phyloP scores from a whole-genome alignment of 2,888 invertebrate species.

The Ichneumoninae sp. region DNA sequence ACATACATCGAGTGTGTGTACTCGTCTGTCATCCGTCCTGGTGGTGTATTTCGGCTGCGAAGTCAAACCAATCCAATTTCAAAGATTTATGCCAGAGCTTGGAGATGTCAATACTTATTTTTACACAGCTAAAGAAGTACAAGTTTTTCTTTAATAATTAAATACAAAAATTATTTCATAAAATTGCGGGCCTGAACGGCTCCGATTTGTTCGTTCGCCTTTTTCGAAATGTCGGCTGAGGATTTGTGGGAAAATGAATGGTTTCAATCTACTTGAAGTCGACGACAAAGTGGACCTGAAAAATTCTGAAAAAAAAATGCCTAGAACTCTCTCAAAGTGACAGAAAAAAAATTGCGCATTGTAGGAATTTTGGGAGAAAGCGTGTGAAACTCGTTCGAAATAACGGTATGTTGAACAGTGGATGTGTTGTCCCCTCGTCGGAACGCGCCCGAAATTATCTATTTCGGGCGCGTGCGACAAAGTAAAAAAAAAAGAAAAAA shows the following conservation, averaged over 20 bases:
- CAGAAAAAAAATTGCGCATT: too few species aligned
- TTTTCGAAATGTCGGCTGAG: not conserved
- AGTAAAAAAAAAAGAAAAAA: not conserved
- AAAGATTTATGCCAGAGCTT: too few species aligned
- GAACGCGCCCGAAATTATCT: too few species aligned
- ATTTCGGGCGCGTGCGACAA: not conserved
- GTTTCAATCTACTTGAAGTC: too few species aligned
- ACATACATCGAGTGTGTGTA: not conserved
- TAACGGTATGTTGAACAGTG: not conserved
- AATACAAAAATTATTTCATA: not conserved
- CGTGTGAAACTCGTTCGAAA: not conserved
- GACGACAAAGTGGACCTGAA: not conserved
- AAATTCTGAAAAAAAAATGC: not conserved
- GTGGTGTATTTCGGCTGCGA: too few species aligned
- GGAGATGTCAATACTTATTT: too few species aligned
- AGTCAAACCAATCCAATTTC: too few species aligned
- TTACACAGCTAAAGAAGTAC: too few species aligned
- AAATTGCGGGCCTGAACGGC: not conserved
- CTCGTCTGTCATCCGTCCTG: not conserved
- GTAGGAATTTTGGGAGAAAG: not conserved
- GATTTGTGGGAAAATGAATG: too few species aligned
- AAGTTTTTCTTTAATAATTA: not conserved
- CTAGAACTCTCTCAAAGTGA: too few species aligned
- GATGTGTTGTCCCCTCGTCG: not conserved
- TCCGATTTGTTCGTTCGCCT: not conserved